Base-by-base conservation (phyloP, 2,113 vertebrate genomes). In the Nothoprocta perdicaria region DNA sequence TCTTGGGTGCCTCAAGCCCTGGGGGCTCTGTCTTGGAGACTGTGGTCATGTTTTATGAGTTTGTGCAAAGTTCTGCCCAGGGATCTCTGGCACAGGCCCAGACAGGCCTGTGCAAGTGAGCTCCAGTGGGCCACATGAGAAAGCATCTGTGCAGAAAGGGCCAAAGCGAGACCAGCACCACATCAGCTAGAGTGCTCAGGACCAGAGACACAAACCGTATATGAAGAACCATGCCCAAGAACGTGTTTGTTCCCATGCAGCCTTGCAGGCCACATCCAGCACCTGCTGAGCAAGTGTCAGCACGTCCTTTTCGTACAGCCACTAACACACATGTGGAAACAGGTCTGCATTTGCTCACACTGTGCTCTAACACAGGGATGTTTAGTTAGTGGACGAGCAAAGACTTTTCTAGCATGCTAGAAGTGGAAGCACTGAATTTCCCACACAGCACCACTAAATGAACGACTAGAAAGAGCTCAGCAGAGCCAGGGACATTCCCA, bases 1-100 rank as follows among this genome's bases (percentile, higher is more conserved):
- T 29, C 75, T 63, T 19, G 48, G 13, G 10, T 35, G 43, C 63
- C 63, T n/a, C 16, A 9, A 65, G 80, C 27, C 1, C 7, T 7
- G 3, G 5, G 27, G 55, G 80, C 61, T 81, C 31, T 1, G 10
- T 24, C 31, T 60, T 46, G 41, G 31, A 67, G 75, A 52, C 68
- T 65, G 48, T 0, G 0, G 33, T 76, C 68, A 46, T 2, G 46
- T 68, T 77, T 79, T 11, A 1, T 0, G 1, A 60, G 79, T 17
- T 74, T 21, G n/a, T 26, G 65, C 89, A 55, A 29, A 89, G 57
- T 89, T 71, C 67, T 89, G 79, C 63, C 29, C 33, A 2, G 72
- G 63, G 79, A 89, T 76, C 21, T 31, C 10, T 6, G 79, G 76
- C 3, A 55, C 75, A 82, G 46, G 57, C 79, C 85, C 21, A 90